Base-by-base conservation (phyloP, 2,797 vertebrate species). In the Sebastolobus alascanus region DNA sequence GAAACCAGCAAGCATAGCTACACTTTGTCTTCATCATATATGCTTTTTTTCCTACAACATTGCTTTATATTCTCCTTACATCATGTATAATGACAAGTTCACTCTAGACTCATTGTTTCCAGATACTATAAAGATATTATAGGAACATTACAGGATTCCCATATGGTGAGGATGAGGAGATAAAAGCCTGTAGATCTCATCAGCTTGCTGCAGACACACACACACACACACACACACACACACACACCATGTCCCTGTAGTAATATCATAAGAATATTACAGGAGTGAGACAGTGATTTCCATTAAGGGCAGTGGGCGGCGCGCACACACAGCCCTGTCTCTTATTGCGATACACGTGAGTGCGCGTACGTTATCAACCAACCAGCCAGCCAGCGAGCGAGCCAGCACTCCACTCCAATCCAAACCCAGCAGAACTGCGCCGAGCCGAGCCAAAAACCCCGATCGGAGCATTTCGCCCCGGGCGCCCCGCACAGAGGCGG, bases 231-330 rank as follows among this genome's bases (percentile, higher is more conserved):
- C 72, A 27, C 81, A 18, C 43, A 46, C 43, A 46, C 43, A 18
- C 40, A 25, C 25, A 25, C 72, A 27, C 81, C 16, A 1, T 9
- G 52, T 82, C 77, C 73, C 83, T 52, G 72, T 35, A 20, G 79
- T 77, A 40, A 77, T n/a, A 46, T 6, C 43, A 46, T 46, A 3
- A 84, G 67, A 72, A 75, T 69, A 74, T 83, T 61, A 85, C 4
- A 77, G 73, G 71, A 43, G 73, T 40, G 61, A 63, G 16, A 60
- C 79, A 82, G 68, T 79, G 73, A 71, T 89, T 86, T 84, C 73
- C 79, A 87, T 88, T 80, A 72, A 75, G 78, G 73, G 77, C 91
- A 56, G 93, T 94, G 94, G 94, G 95, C 89, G 94, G 94, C 84
- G 94, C 95, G 87, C 93, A 22, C 89, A 58, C 85, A 54, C 89